Evolutionary conservation across 2,797 vertebrate species (phyloP).

Genomic region (Parauchenoglanis ngamensis): DNA sequence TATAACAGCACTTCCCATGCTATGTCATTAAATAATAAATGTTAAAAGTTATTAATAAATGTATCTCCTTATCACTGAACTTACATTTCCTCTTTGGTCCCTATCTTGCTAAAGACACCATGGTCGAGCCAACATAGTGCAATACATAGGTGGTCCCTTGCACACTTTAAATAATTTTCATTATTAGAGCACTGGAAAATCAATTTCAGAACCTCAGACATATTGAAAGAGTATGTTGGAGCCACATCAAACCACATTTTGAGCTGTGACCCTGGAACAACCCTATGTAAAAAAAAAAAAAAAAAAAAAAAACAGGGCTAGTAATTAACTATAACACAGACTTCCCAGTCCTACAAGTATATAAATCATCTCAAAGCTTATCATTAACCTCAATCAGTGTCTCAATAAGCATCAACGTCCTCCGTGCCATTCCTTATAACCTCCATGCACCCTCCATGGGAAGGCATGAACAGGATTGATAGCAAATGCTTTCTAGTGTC

Average conservation of each 20-base stretch:
- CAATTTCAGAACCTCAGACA: constrained; percentile 16
- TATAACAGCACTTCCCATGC: not conserved
- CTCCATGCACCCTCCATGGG: not conserved
- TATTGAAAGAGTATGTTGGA: not conserved
- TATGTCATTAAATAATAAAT: too few relatives aligned
- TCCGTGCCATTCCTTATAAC: not conserved
- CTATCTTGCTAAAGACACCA: not conserved
- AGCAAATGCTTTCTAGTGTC: constrained; percentile 35
- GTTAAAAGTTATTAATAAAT: not conserved
- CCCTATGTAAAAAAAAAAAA: not conserved
- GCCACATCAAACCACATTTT: not conserved
- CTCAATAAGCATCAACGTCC: constrained; percentile 19
- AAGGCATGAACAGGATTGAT: constrained; percentile 33
- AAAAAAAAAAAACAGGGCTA: not conserved
- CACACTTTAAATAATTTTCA: not conserved
- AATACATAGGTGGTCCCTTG: not conserved
- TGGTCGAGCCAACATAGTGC: not conserved
- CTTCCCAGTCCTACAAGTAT: constrained; percentile 12
- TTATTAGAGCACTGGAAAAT: not conserved
- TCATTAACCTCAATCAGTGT: not conserved
- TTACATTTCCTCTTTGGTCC: not conserved
- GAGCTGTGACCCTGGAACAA: not conserved
- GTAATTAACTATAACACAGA: constrained; percentile 18
- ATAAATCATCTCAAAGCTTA: constrained; percentile 37
- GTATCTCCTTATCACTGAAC: not conserved